Conservation (phyloP, 2,113 vertebrate species). For the Scatophagus argus region DNA sequence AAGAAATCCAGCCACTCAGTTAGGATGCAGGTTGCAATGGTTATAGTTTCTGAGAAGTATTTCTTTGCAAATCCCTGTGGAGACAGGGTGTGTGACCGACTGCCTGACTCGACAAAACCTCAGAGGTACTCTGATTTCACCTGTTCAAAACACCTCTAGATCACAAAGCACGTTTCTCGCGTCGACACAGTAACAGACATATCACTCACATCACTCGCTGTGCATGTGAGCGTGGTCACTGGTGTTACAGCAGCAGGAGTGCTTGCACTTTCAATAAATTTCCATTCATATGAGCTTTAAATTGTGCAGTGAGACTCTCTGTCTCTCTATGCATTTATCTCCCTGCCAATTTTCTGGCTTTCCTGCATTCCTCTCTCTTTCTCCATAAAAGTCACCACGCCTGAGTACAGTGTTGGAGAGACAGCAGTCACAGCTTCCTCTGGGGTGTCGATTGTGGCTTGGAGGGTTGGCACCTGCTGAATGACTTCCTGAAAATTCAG, state of each 20-base stretch:
- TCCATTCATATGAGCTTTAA: not conserved
- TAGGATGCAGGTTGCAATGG: not conserved
- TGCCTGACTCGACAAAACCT: not conserved
- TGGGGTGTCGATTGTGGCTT: slow-evolving; percentile 9
- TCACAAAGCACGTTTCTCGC: not conserved
- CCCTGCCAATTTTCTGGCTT: not conserved
- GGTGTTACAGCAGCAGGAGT: not conserved
- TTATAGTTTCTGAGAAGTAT: not conserved
- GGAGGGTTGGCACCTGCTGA: slow-evolving; percentile 23
- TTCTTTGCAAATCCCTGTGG: not conserved
- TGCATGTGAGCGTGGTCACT: not conserved
- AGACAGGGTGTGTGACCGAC: not conserved
- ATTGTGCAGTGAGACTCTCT: not conserved
- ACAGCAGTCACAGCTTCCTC: slow-evolving; percentile 35
- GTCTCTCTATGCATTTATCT: not conserved
- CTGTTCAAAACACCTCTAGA: not conserved
- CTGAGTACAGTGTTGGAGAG: slow-evolving; percentile 18
- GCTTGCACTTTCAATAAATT: not conserved
- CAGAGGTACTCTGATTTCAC: not conserved
- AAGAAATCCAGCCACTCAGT: not conserved
- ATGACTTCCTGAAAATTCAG: slow-evolving; percentile 28
- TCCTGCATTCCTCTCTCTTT: slow-evolving; percentile 20
- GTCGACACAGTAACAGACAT: too few species aligned
- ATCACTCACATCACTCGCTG: too few species aligned
- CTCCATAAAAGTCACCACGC: slow-evolving; percentile 15